Evolutionary conservation across 2,888 invertebrate species (phyloP), one percentile per base, ranked within the genome.

Genomic region (Epicampocera succincta): DNA sequence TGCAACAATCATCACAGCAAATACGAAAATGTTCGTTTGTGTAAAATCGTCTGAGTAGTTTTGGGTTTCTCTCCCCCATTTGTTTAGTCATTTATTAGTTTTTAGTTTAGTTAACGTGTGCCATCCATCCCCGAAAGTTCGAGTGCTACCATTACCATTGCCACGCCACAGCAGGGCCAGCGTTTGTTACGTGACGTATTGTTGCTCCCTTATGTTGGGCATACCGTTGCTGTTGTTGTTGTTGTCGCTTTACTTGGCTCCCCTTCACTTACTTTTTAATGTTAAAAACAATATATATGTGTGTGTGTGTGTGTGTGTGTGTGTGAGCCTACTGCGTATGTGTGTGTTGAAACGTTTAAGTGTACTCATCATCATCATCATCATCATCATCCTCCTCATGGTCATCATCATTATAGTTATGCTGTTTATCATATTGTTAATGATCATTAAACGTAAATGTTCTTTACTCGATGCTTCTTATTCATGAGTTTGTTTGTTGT

Each of bases 101-200:
- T 71, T 63, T 78, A 60, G 50, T 66, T 78, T 79, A 73, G 72
- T 73, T 4, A 66, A 60, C 72, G 78, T 73, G 60, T 68, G 66
- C 66, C 78, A 79, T 60, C 58, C 78, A 79, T 60, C 66, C 72
- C 58, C 72, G 66, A 72, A 54, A 66, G 78, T 78, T 69, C 46
- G 69, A 69, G 61, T 69, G 21, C 66, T 44, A 29, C 38, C 4
- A 25, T 52, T 44, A 29, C 38, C 4, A 25, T 19, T 63, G 21
- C n/a, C 19, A 69, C 52, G 46, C 17, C 38, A 46, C 13, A 25
- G 46, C 54, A 38, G 46, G 38, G 5, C 8, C 50, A 63, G 54
- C 63, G 73, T 54, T 21, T 33, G 29, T 63, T 73, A 46, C 65
- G 54, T 65, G 54, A 73, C 73, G 63, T 63, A 33, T 54, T 13